Conservation (phyloP, 30 jellyfish, hydroid and myxozoan genomes). For the Cassiopea andromeda region DNA sequence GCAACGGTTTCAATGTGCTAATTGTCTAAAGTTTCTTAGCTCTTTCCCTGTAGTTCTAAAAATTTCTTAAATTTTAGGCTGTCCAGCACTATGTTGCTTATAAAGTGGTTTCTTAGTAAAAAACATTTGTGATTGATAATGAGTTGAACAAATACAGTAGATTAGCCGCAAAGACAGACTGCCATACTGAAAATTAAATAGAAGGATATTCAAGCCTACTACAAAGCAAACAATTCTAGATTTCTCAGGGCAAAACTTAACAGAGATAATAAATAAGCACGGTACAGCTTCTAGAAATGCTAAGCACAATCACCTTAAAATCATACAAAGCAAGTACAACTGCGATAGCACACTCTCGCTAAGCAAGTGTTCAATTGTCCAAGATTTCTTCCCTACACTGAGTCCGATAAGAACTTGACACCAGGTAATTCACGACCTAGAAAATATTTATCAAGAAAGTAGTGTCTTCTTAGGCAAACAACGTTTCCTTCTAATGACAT, state of each 20-base stretch:
- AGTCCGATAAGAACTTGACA: conserved; percentile 80
- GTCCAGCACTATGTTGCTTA: too few relatives aligned
- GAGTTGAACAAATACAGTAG: too few relatives aligned
- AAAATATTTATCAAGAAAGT: neutral
- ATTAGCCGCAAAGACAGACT: too few relatives aligned
- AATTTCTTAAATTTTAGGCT: too few relatives aligned
- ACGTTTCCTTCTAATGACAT: too few relatives aligned
- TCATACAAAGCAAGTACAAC: neutral
- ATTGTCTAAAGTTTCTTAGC: too few relatives aligned
- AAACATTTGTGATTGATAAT: too few relatives aligned
- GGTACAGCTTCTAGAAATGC: neutral
- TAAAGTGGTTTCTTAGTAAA: too few relatives aligned
- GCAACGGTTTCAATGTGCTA: too few relatives aligned
- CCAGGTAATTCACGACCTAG: conserved; percentile 96
- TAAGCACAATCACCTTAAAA: neutral
- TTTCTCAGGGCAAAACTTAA: neutral
- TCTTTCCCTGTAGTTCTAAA: too few relatives aligned
- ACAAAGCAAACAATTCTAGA: neutral
- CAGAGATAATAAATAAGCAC: neutral
- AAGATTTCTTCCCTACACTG: conserved; percentile 17
- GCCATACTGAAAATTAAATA: too few relatives aligned
- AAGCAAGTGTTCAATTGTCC: neutral
- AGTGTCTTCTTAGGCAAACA: neutral
- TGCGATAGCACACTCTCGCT: neutral
- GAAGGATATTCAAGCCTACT: neutral